Evolutionary conservation across 2,797 vertebrate genomes (phyloP).

Genomic region (Pelochelys cantorii): DNA sequence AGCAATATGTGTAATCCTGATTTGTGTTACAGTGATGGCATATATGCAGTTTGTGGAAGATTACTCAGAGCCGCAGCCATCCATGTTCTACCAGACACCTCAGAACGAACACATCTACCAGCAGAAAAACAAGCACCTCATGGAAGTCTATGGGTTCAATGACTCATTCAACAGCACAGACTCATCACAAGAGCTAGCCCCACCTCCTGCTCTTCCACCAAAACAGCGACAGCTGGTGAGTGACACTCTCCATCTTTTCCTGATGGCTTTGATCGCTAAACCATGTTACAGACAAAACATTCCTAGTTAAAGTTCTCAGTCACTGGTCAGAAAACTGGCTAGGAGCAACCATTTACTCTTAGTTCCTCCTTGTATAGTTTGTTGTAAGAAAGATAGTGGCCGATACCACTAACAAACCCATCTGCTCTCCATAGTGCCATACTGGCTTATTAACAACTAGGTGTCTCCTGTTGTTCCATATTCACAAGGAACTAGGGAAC

Average conservation of each 20-base stretch:
- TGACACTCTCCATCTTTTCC: not conserved
- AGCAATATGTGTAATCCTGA: not conserved
- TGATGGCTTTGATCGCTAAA: not conserved
- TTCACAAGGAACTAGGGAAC: not conserved
- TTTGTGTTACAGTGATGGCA: conserved; percentile 88
- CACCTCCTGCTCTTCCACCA: conserved; percentile 93
- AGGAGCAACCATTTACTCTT: conserved; percentile 8
- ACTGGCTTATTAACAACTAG: too few relatives aligned
- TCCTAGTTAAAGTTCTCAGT: not conserved
- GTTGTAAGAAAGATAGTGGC: not conserved
- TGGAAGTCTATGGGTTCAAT: conserved; percentile 94
- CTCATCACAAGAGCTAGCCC: conserved; percentile 86
- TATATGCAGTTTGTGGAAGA: conserved; percentile 99
- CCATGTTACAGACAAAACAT: not conserved
- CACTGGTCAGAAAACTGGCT: conserved; percentile 44
- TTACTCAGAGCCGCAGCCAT: conserved; percentile 98
- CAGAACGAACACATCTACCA: conserved; percentile 98
- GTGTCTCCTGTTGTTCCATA: not conserved
- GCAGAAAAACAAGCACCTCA: conserved; percentile 95
- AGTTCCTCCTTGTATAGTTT: conserved; percentile 4
- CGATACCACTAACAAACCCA: accelerated
- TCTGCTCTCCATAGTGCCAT: too few relatives aligned
- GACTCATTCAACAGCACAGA: conserved; percentile 91
- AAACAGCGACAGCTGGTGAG: conserved; percentile 98
- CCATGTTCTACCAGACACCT: conserved; percentile 97